Conservation (phyloP, 1,140 invertebrate species). For the Drosophila tropicalis region DNA sequence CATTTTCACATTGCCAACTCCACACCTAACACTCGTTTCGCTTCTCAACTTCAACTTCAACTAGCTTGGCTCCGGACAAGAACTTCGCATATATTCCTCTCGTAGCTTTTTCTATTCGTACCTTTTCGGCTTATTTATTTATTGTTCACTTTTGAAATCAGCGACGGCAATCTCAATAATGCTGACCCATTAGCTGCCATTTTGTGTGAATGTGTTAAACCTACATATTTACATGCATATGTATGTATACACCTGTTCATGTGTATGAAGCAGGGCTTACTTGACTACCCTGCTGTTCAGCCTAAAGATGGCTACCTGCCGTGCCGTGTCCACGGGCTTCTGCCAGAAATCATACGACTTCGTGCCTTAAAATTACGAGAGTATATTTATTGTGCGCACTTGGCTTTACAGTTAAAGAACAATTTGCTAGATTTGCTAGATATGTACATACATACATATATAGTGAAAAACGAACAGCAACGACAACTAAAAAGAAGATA, state of each 20-base stretch:
- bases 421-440: too few relatives aligned
- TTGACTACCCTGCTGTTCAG: too few relatives aligned
- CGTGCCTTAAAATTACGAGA: too few relatives aligned
- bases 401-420: too few relatives aligned
- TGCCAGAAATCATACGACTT: too few relatives aligned
- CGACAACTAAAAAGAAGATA: too few relatives aligned
- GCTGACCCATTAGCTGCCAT: slow-evolving; percentile 67
- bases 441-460: too few relatives aligned
- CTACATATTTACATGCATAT: slow-evolving; percentile 15
- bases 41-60: slow-evolving; percentile 23
- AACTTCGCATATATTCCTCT: background rate
- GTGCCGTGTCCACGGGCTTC: too few relatives aligned
- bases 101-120: slow-evolving; percentile 24
- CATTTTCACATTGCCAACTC: slow-evolving; percentile 77
- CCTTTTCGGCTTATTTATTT: slow-evolving; percentile 63
- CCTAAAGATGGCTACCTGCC: too few relatives aligned
- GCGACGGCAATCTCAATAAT: slow-evolving; percentile 59
- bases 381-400: too few relatives aligned
- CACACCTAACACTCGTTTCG: slow-evolving; percentile 30
- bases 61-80: background rate
- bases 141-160: slow-evolving; percentile 68
- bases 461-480: too few relatives aligned
- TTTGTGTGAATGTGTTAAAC: slow-evolving; percentile 30
- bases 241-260: slow-evolving; percentile 26
- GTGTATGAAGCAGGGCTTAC: slow-evolving; percentile 1